Conservation (phyloP, 1,140 invertebrate genomes). For the Stegodyphus dumicola region DNA sequence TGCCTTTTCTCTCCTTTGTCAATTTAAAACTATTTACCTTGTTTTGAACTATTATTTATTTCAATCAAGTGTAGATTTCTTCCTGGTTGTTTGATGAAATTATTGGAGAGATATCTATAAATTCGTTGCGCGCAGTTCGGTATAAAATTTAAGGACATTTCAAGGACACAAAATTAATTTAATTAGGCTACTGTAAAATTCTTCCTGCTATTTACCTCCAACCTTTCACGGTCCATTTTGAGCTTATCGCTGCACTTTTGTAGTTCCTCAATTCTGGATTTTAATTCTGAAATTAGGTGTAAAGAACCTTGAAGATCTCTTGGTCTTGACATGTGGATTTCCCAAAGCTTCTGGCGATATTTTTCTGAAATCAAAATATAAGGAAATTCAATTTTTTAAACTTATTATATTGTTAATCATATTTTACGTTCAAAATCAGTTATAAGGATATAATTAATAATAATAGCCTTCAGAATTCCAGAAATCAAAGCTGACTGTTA, state of each 20-base stretch:
- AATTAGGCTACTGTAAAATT: background rate
- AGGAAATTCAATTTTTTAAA: background rate
- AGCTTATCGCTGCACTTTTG: conserved; percentile 68
- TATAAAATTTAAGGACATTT: background rate
- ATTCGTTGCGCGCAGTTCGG: no score
- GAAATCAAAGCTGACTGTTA: no score
- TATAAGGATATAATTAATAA: no score
- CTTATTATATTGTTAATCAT: no score
- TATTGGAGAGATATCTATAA: no score
- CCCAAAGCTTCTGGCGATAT: conserved; percentile 63
- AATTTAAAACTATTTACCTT: no score
- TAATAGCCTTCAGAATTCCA: no score
- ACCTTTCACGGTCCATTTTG: conserved; percentile 67
- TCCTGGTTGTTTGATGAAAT: no score
- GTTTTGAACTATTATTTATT: no score
- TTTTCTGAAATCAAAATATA: conserved; percentile 63
- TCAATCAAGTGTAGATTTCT: no score
- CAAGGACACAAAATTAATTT: background rate
- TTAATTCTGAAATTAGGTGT: conserved; percentile 65
- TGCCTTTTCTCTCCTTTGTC: no score
- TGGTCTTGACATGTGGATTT: conserved; percentile 60
- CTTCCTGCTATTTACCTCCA: conserved; percentile 66
- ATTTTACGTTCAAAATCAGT: no score
- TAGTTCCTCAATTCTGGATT: conserved; percentile 67
- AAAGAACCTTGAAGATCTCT: conserved; percentile 58